Conservation (phyloP, 2,113 vertebrate genomes). For the Oreotrochilus melanogaster region DNA sequence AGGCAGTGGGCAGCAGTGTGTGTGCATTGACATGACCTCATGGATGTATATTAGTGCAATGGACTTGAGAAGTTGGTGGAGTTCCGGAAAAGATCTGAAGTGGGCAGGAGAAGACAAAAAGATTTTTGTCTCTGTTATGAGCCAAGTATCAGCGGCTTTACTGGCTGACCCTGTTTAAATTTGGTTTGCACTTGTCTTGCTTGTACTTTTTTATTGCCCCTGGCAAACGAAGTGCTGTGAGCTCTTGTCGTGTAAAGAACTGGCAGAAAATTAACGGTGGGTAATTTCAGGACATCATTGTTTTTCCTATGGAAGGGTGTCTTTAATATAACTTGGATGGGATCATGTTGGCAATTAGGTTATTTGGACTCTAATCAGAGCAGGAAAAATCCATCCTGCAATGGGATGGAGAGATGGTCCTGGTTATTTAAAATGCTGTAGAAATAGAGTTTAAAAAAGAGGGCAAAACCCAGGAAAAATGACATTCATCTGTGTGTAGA, state of each 20-base stretch:
- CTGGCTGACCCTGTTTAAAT: constrained; percentile 23
- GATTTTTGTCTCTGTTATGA: constrained; percentile 43
- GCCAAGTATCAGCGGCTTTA: neutral
- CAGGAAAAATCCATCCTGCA: neutral
- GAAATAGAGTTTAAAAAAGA: neutral
- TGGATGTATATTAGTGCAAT: constrained; percentile 24
- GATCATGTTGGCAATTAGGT: neutral
- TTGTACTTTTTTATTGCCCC: neutral
- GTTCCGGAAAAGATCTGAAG: constrained; percentile 53
- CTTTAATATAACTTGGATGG: neutral
- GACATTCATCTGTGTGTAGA: neutral
- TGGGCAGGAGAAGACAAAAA: constrained; percentile 63
- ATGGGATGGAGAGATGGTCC: neutral
- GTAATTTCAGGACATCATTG: neutral
- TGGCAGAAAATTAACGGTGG: neutral
- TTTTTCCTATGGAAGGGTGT: neutral
- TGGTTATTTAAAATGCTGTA: neutral
- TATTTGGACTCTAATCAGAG: neutral
- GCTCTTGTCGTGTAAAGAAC: neutral
- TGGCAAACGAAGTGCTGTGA: neutral
- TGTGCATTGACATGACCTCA: constrained; percentile 44
- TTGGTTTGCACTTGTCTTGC: constrained; percentile 40
- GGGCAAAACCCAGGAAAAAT: neutral
- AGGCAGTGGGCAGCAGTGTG: constrained; percentile 27
- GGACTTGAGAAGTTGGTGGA: constrained; percentile 23